A percentile compares a stretch with the other conserved stretches of the same genome.
phyloP scores from a whole-genome alignment of 2,113 vertebrate species.

The Orthonyx spaldingii region DNA sequence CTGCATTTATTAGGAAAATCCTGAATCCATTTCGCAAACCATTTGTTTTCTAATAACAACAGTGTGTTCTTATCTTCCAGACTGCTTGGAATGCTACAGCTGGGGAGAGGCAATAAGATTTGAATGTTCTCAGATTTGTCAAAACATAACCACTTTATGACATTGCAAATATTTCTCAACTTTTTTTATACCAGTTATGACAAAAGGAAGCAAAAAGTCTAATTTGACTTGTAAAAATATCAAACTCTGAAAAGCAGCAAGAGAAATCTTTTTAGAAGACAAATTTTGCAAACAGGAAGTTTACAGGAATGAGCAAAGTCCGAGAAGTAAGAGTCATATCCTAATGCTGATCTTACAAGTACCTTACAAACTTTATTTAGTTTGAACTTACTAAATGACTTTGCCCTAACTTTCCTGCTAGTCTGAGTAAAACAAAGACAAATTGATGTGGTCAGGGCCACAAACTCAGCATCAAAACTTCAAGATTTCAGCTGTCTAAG shows the following conservation, averaged over 20 bases:
- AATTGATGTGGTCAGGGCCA: not conserved
- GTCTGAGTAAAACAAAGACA: not conserved
- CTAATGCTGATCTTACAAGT: not conserved
- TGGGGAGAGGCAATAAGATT: not conserved
- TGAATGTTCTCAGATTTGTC: not conserved
- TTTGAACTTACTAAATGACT: not conserved
- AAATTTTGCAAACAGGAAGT: not conserved
- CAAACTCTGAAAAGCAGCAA: not conserved
- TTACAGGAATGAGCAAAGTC: not conserved
- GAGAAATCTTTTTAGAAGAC: not conserved
- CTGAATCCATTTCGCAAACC: not conserved
- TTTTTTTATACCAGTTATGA: not conserved
- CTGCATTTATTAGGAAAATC: not conserved
- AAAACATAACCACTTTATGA: not conserved
- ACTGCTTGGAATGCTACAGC: not conserved
- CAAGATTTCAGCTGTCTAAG: not conserved
- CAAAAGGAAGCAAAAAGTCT: not conserved
- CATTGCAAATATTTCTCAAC: not conserved
- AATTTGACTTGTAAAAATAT: not conserved
- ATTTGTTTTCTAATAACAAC: not conserved
- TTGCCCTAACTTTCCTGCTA: not conserved
- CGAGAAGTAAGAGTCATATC: conserved; percentile 1
- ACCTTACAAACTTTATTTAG: not conserved
- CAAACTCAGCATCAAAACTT: not conserved
- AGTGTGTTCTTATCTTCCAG: not conserved